Conservation (phyloP, 2,113 vertebrate genomes). For the Aegypius monachus region DNA sequence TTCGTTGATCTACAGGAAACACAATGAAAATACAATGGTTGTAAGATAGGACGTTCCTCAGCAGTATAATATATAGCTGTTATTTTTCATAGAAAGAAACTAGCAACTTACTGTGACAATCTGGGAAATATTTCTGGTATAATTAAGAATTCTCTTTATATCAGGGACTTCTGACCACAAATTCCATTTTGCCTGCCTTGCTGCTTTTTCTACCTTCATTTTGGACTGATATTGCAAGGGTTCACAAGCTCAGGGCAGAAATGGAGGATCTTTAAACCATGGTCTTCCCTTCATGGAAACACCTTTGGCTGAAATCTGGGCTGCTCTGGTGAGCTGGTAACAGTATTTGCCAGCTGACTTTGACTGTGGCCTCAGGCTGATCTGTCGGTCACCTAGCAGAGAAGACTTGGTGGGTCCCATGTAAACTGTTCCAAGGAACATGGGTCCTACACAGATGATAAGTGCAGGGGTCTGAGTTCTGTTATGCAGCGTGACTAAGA, state of each 20-base stretch:
- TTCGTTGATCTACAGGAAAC: constrained; percentile 62
- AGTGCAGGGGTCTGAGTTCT: background rate
- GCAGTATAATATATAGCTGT: background rate
- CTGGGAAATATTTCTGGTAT: background rate
- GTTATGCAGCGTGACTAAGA: background rate
- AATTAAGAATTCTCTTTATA: background rate
- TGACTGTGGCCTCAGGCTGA: background rate
- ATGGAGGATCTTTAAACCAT: background rate
- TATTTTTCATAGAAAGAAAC: background rate
- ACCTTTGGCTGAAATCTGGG: background rate
- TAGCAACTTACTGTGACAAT: background rate
- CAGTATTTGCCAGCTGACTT: background rate
- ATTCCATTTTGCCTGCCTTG: background rate
- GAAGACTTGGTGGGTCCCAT: background rate
- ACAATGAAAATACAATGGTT: background rate
- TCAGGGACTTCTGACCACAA: background rate
- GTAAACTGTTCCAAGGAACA: background rate
- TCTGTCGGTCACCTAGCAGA: background rate
- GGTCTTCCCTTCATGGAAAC: background rate
- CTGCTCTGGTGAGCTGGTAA: background rate
- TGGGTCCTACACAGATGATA: fast-evolving
- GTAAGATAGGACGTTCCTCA: background rate
- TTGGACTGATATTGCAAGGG: background rate
- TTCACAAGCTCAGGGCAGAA: background rate
- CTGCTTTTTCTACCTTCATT: background rate